Evolutionary conservation across 2,888 invertebrate species (phyloP), one percentile per base, ranked within the genome.

Genomic region (Stenichneumon culpator): DNA sequence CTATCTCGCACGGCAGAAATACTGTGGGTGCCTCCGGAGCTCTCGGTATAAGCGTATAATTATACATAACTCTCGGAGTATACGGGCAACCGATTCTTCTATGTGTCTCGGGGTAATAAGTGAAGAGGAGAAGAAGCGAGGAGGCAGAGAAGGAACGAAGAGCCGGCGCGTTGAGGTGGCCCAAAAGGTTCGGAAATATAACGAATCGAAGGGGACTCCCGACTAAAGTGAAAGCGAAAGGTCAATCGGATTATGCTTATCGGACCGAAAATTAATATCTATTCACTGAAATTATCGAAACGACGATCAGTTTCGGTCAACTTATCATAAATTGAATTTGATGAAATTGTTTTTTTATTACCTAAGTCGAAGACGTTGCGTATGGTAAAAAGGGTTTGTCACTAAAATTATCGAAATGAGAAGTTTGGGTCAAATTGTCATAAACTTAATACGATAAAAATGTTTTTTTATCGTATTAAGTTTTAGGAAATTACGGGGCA

Each of bases 41-140:
- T 44, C 65, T 36, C 52, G 14, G 70, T 75, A 44, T 50, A 82
- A 54, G 54, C 79, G 72, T 85, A 85, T 85, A 85, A 85, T 85
- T 85, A 85, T 79, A 84, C 65, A 73, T 75, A 67, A 81, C 63
- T 63, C 72, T 28, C 68, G 6, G 73, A 54, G 75, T 80, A 82
- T 82, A 79, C 75, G 70, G 81, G 67, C 63, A 78, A 84, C 81
- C 73, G 79, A 79, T 85, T 85, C 75, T 82, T 78, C 74, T 52
- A 52, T 67, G 44, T 6, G 68, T 82, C 63, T 57, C 75, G 74
- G 28, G 52, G 52, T 28, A 50, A 65, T 50, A 39, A 73, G 28
- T 47, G 39, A n/a, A 32, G 68, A 67, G 44, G 44, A 44, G 44
- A 44, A 14, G 11, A 36, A 50, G 28, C 52, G 57, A 32, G n/a